phyloP scores from a whole-genome alignment of 1,140 invertebrate species.

The Manduca sexta region DNA sequence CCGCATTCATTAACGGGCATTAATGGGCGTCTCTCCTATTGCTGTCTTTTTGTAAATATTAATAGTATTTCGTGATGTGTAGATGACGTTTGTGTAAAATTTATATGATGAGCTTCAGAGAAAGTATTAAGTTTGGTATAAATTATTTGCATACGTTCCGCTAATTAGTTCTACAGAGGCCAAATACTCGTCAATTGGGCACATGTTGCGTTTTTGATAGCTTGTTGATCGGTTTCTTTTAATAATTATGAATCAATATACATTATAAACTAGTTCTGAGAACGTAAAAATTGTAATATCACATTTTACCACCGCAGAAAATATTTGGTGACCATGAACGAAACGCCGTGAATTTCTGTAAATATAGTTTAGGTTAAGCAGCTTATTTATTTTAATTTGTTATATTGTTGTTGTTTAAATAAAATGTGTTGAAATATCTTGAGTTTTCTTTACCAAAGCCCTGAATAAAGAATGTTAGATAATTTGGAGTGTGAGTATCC shows the following conservation, averaged over 20 bases:
- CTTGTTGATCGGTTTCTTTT: conserved; percentile 35
- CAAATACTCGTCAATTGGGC: conserved; percentile 15
- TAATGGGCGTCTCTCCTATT: too few species aligned
- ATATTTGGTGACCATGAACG: background rate
- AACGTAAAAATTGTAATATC: too few species aligned
- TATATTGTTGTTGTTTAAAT: conserved; percentile 2
- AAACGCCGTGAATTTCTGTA: conserved; percentile 55
- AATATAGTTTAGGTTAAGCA: conserved; percentile 49
- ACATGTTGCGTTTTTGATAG: conserved; percentile 21
- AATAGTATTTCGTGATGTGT: conserved; percentile 19
- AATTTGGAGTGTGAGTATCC: background rate
- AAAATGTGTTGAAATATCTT: conserved; percentile 1
- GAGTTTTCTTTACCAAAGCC: background rate
- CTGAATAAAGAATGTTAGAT: background rate
- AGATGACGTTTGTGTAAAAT: conserved; percentile 18
- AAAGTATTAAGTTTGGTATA: conserved; percentile 37
- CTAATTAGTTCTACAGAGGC: conserved; percentile 30
- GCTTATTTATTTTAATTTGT: conserved; percentile 56
- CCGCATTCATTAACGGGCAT: conserved; percentile 38
- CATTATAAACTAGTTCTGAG: too few species aligned
- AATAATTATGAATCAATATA: too few species aligned
- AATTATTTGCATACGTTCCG: conserved; percentile 46
- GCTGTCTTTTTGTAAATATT: too few species aligned
- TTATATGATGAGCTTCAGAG: conserved; percentile 21
- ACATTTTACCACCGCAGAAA: too few species aligned